These are phyloP conservation scores for Remorina albescens DNA, from an alignment of 2,797 vertebrate genomes.

Conservation along the genomic window DNA sequence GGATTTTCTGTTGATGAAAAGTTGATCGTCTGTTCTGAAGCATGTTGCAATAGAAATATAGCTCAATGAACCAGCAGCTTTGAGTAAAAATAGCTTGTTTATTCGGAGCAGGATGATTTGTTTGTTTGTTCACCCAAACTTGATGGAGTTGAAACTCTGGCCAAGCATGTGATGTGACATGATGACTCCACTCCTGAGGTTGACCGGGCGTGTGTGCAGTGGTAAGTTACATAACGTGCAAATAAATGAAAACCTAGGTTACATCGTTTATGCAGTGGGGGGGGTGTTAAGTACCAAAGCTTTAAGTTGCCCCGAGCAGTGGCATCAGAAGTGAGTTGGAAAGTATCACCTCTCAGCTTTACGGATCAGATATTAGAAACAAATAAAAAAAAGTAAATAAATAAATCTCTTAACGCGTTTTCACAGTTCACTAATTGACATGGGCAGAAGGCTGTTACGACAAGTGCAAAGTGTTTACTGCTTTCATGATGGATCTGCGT, in stretches of 20 bases:
- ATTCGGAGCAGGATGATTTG: neutral
- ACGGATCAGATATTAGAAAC: conserved; percentile 37
- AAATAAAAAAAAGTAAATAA: too few species aligned
- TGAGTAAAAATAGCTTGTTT: conserved; percentile 11
- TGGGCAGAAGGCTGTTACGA: conserved; percentile 11
- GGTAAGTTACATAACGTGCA: conserved; percentile 47
- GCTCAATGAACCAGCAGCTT: conserved; percentile 2
- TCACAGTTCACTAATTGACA: conserved; percentile 39
- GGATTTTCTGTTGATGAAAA: neutral
- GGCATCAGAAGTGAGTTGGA: conserved; percentile 37
- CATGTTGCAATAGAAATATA: neutral
- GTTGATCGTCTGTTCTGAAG: conserved; percentile 9
- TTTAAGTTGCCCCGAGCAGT: conserved; percentile 6
- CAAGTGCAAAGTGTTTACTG: conserved; percentile 41
- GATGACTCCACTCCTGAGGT: conserved; percentile 31
- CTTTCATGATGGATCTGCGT: conserved; percentile 44
- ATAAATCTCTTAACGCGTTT: conserved; percentile 28
- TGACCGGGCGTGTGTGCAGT: conserved; percentile 32
- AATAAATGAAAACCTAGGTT: conserved; percentile 33
- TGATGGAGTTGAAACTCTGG: conserved; percentile 23
- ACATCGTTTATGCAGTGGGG: conserved; percentile 1
- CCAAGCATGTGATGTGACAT: conserved; percentile 49
- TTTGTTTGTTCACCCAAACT: conserved; percentile 28
- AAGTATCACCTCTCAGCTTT: conserved; percentile 33
- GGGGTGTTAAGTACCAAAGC: neutral